Evolutionary conservation across 2,797 vertebrate species (phyloP).

Genomic region (Rhynchonycteris naso): DNA sequence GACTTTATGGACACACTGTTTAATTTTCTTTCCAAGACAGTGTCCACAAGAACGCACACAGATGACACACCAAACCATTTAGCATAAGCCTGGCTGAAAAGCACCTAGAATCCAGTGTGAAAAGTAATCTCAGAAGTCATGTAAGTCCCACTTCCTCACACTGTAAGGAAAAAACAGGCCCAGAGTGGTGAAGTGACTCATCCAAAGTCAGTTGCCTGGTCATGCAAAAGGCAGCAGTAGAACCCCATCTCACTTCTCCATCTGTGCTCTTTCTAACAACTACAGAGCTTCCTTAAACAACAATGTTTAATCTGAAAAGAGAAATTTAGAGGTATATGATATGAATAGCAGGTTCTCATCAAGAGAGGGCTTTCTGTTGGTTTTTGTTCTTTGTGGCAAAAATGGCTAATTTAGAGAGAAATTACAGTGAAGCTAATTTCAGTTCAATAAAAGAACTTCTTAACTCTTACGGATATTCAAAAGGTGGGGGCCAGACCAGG

Average conservation of each 20-base stretch:
- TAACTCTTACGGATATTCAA: neutral
- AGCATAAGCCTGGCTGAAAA: slow-evolving; percentile 7
- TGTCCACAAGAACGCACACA: slow-evolving; percentile 57
- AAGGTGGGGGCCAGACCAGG: neutral
- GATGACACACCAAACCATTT: slow-evolving; percentile 30
- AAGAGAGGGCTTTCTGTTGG: neutral
- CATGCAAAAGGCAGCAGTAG: neutral
- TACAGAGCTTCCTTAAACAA: neutral
- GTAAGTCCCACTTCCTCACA: neutral
- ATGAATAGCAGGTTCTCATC: neutral
- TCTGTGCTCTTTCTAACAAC: neutral
- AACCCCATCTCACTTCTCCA: neutral
- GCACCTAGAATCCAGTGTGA: neutral
- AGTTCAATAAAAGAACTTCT: neutral
- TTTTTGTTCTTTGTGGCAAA: neutral
- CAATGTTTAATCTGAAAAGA: neutral
- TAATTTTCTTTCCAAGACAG: slow-evolving; percentile 46
- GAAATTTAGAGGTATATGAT: neutral
- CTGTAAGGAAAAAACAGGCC: neutral
- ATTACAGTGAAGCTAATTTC: neutral
- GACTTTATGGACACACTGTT: no score
- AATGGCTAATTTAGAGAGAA: neutral
- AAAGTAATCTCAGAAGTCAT: slow-evolving; percentile 25
- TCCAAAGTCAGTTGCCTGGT: neutral
- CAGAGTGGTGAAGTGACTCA: neutral